phyloP scores from a whole-genome alignment of 2,888 invertebrate species.

The Altica lythri region DNA sequence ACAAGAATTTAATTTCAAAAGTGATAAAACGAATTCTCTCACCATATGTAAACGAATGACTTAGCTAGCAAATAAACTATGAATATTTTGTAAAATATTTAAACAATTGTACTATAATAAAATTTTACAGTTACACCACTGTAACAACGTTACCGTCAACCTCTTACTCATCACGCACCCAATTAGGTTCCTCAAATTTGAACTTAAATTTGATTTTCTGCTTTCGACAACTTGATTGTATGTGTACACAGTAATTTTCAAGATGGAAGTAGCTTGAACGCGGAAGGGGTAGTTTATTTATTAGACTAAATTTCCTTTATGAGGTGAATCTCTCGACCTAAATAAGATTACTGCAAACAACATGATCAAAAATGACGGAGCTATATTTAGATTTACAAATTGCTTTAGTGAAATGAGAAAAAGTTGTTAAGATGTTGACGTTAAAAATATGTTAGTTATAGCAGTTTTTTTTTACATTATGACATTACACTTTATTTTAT shows the following conservation, averaged over 20 bases:
- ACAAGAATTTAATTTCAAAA: too few species aligned
- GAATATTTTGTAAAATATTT: too few species aligned
- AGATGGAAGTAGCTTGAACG: slow-evolving; percentile 17
- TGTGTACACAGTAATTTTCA: slow-evolving; percentile 26
- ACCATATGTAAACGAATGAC: too few species aligned
- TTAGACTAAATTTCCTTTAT: slow-evolving; percentile 17
- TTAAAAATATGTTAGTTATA: too few species aligned
- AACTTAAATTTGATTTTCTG: slow-evolving; percentile 24
- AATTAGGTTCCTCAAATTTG: slow-evolving; percentile 25
- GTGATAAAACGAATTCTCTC: too few species aligned
- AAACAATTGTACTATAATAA: too few species aligned
- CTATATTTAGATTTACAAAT: slow-evolving; percentile 15
- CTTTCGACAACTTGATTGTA: slow-evolving; percentile 24
- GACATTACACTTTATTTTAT: too few species aligned
- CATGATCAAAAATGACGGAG: slow-evolving; percentile 19
- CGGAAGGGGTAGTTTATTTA: slow-evolving; percentile 20
- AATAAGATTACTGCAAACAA: slow-evolving; percentile 12
- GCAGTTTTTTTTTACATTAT: too few species aligned
- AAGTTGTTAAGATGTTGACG: too few species aligned
- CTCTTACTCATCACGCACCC: slow-evolving; percentile 15
- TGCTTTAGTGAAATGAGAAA: slow-evolving; percentile 8
- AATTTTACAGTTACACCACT: neutral
- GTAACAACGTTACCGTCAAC: slow-evolving; percentile 1
- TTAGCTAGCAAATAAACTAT: too few species aligned
- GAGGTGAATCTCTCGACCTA: slow-evolving; percentile 16